Conservation (phyloP, 2,888 invertebrate species). For the Asteroscopus sphinx region DNA sequence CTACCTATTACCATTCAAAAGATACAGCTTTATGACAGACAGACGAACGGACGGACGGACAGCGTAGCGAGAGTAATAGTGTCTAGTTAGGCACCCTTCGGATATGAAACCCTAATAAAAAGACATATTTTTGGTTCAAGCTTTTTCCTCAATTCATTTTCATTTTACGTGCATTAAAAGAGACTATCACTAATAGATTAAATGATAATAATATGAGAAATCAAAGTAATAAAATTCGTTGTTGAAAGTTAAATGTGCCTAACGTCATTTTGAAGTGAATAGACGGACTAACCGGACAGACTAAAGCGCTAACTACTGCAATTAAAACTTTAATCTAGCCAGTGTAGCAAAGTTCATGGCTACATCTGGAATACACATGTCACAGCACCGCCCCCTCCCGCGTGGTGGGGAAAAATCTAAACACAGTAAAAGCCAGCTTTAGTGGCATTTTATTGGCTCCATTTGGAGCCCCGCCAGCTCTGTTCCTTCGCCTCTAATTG, state of each 20-base stretch:
- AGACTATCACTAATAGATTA: conserved; percentile 8
- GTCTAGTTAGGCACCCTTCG: no score
- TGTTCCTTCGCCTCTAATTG: conserved; percentile 81
- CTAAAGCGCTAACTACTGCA: conserved; percentile 53
- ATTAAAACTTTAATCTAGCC: conserved; percentile 60
- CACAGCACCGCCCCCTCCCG: conserved; percentile 60
- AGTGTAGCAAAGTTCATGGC: conserved; percentile 60
- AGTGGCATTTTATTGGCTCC: conserved; percentile 83
- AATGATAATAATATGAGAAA: conserved; percentile 29
- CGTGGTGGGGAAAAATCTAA: conserved; percentile 79
- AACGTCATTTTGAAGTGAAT: conserved; percentile 36
- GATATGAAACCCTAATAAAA: no score
- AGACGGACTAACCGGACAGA: conserved; percentile 29
- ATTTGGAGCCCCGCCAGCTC: conserved; percentile 81
- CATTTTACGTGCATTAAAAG: conserved; percentile 1
- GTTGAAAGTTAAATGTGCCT: conserved; percentile 31
- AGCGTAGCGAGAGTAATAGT: no score
- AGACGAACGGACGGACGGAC: no score
- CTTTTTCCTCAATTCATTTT: conserved; percentile 4
- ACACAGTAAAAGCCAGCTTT: conserved; percentile 82
- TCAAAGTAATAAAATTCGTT: conserved; percentile 26
- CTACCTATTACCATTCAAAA: no score
- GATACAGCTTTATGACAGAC: no score
- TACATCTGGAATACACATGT: conserved; percentile 73
- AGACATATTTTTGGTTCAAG: background rate